Conservation (phyloP, 2,797 vertebrate genomes). For the Lutjanus argentimaculatus region DNA sequence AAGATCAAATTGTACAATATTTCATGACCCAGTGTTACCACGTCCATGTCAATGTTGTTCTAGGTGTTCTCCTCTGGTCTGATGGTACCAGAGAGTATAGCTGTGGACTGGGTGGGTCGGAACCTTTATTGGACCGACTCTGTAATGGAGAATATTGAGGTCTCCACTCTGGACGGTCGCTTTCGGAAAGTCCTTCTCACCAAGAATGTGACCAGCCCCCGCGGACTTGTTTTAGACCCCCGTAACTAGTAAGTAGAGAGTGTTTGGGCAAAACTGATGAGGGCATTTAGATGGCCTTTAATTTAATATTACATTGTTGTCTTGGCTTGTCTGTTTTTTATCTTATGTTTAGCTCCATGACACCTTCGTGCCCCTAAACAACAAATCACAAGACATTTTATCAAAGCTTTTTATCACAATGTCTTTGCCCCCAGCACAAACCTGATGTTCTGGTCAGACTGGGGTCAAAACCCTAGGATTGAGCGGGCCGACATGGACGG, state of each 20-base stretch:
- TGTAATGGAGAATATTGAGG: slow-evolving; percentile 85
- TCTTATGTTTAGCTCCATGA: background rate
- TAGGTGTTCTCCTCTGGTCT: slow-evolving; percentile 84
- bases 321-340: background rate
- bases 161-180: slow-evolving; percentile 83
- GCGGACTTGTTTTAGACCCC: slow-evolving; percentile 85
- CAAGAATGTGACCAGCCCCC: slow-evolving; percentile 84
- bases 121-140: slow-evolving; percentile 87
- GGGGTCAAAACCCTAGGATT: slow-evolving; percentile 86
- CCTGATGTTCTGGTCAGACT: slow-evolving; percentile 87
- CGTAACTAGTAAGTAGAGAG: slow-evolving; percentile 77
- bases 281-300: background rate
- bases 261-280: background rate
- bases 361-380: background rate
- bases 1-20: background rate
- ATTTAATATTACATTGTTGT: background rate
- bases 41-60: background rate
- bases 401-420: background rate
- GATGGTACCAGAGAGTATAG: slow-evolving; percentile 83
- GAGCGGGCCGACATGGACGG: slow-evolving; percentile 84
- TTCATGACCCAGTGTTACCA: too few relatives aligned
- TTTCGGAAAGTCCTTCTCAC: slow-evolving; percentile 82
- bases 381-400: background rate
- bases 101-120: slow-evolving; percentile 85
- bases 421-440: slow-evolving; percentile 72